Evolutionary conservation across 2,888 invertebrate species (phyloP), one percentile per base, ranked within the genome.

Genomic region (Fragum fragum): DNA sequence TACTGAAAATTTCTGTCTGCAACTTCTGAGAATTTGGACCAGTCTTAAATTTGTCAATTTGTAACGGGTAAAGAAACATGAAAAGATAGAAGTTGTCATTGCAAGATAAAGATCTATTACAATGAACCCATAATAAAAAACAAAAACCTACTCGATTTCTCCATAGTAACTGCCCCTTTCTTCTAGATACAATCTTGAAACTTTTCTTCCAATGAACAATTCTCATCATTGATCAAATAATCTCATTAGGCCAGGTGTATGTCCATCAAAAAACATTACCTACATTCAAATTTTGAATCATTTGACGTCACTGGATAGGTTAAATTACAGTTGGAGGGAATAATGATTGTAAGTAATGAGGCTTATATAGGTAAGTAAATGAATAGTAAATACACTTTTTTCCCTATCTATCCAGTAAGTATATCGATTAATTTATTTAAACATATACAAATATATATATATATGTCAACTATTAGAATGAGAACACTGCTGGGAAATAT

Each of bases 241-340:
- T 32, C 32, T 26, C 23, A 57, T 57, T 26, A 23, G 14, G 14
- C 57, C 26, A 57, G 26, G 26, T 32, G 32, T 61, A 18, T 32
- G 32, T 61, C 32, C 32, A 32, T 42, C 23, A 23, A 16, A 42
- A 39, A 42, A 21, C 36, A 23, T 66, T 66, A 18, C 23, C 39
- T 26, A 66, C n/a, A 42, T 66, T 66, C 47, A 61, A 76, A 76
- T 76, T 76, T 76, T 59, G 70, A 76, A 76, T n/a, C 69, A 59
- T 69, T 76, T 76, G 55, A 76, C 69, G 76, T 76, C 76, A 76
- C 32, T 36, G 39, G 59, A 9, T 18, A 29, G 59, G 6, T 59
- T 23, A 23, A 42, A 61, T 61, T 61, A 61, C 61, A 11, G 32
- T 61, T 61, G 28, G 2, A 61, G 61, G 61, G 11, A 7, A 61